Percentiles rank a stretch among this genome's conserved stretches.
Evolutionary conservation across 2,113 vertebrate species (phyloP).

Genomic region (Laticauda colubrina): DNA sequence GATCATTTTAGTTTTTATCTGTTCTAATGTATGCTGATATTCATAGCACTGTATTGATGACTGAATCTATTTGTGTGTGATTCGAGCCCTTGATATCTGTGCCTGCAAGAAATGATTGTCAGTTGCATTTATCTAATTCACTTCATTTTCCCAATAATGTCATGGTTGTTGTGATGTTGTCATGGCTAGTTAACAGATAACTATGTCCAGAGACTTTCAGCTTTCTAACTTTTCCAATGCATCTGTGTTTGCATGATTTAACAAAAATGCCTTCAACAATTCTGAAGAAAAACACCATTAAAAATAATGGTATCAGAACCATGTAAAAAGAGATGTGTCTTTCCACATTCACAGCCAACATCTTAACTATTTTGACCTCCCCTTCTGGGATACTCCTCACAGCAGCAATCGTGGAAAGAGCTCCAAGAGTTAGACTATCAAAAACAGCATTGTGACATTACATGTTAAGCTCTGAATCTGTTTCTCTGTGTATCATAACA

Average conservation of each 20-base stretch:
- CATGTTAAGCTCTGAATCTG: neutral
- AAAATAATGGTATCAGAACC: neutral
- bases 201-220: neutral
- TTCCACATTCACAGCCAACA: neutral
- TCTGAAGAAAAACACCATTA: neutral
- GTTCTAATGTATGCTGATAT: neutral
- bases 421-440: too few relatives aligned
- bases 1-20: neutral
- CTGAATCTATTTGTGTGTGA: neutral
- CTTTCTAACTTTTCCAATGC: neutral
- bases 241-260: neutral
- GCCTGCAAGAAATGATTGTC: neutral
- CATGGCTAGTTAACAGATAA: neutral
- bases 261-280: neutral
- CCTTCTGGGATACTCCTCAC: neutral
- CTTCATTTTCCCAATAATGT: neutral
- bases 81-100: neutral
- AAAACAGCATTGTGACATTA: neutral
- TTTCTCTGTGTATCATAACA: neutral
- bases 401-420: neutral
- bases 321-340: neutral
- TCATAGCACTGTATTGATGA: neutral
- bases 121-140: neutral
- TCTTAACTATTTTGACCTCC: neutral
- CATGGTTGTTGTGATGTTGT: neutral